A percentile compares a stretch with the other conserved stretches of the same genome.
phyloP scores from a whole-genome alignment of 2,888 invertebrate genomes.

The Zhengitettix transpicula region DNA sequence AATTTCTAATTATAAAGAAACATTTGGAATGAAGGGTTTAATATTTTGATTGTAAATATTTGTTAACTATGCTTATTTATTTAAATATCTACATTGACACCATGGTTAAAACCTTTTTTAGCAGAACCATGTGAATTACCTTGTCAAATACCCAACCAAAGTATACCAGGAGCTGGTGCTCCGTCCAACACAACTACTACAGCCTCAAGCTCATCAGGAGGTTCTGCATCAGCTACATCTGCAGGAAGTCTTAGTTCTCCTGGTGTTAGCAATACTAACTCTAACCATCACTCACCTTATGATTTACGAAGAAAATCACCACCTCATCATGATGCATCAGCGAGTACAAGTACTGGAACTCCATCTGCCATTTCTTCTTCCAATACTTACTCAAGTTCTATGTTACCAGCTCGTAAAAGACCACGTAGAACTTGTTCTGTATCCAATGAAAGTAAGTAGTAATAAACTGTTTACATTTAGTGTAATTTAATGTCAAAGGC shows the following conservation, averaged over 20 bases:
- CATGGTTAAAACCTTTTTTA: constrained; percentile 22
- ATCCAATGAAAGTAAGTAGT: constrained; percentile 27
- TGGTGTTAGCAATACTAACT: constrained; percentile 32
- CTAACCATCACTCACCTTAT: constrained; percentile 70
- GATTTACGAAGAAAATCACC: constrained; percentile 77
- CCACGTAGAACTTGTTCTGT: constrained; percentile 51
- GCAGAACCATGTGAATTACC: constrained; percentile 56
- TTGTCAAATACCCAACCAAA: constrained; percentile 39
- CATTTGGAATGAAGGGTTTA: too few species aligned
- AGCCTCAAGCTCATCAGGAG: constrained; percentile 11
- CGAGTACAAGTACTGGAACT: constrained; percentile 37
- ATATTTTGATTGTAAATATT: too few species aligned
- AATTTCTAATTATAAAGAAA: too few species aligned
- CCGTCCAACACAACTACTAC: constrained; percentile 13
- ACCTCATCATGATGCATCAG: constrained; percentile 44
- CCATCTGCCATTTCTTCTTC: constrained; percentile 30
- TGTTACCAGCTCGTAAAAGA: constrained; percentile 71
- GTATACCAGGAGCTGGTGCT: constrained; percentile 30
- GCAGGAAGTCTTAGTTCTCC: constrained; percentile 24
- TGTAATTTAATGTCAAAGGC: neutral
- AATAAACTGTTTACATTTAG: neutral
- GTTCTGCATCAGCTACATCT: constrained; percentile 20
- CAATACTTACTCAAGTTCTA: constrained; percentile 33
- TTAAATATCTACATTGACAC: too few species aligned
- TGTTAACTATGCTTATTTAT: too few species aligned